These are phyloP conservation scores for Mnemiopsis leidyi DNA, from an alignment of 37 sponge, comb jelly and placozoan genomes.

Conservation along the genomic window DNA sequence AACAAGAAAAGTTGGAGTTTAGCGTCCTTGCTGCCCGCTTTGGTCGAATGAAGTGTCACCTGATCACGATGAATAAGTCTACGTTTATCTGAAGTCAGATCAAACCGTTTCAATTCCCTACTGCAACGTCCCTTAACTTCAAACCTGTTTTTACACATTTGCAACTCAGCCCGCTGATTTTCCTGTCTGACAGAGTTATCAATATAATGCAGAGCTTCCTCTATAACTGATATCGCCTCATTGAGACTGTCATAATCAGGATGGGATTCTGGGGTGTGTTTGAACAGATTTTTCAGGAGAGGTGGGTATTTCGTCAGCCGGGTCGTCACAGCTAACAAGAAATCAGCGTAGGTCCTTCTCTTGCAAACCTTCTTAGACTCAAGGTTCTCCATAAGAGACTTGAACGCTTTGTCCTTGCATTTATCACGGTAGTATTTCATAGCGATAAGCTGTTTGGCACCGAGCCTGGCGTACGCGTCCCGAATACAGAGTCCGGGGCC, in stretches of 20 bases:
- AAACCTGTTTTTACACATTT: constrained; percentile 1
- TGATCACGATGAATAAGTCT: neutral
- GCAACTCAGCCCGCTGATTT: neutral
- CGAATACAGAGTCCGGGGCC: neutral
- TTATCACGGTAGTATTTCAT: constrained; percentile 20
- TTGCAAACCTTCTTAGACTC: constrained; percentile 8
- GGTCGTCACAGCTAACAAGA: constrained; percentile 15
- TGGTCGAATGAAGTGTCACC: constrained; percentile 15
- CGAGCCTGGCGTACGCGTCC: constrained; percentile 4
- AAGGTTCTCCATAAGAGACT: neutral
- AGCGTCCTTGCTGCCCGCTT: constrained; percentile 32
- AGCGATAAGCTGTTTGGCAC: constrained; percentile 29
- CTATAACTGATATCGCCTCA: constrained; percentile 10
- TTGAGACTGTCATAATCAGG: neutral
- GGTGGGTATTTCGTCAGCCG: constrained; percentile 30
- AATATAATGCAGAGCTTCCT: constrained; percentile 26
- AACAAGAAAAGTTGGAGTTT: constrained; percentile 33
- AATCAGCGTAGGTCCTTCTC: constrained; percentile 6
- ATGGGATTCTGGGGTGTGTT: constrained; percentile 19
- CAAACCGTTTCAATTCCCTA: constrained; percentile 17
- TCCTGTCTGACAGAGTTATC: neutral
- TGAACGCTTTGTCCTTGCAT: constrained; percentile 37
- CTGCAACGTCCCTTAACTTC: constrained; percentile 52
- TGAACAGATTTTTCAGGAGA: constrained; percentile 47
- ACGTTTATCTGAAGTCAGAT: constrained; percentile 24